Base-by-base conservation (phyloP, 2,888 invertebrate species). In the Notodonta dromedarius region DNA sequence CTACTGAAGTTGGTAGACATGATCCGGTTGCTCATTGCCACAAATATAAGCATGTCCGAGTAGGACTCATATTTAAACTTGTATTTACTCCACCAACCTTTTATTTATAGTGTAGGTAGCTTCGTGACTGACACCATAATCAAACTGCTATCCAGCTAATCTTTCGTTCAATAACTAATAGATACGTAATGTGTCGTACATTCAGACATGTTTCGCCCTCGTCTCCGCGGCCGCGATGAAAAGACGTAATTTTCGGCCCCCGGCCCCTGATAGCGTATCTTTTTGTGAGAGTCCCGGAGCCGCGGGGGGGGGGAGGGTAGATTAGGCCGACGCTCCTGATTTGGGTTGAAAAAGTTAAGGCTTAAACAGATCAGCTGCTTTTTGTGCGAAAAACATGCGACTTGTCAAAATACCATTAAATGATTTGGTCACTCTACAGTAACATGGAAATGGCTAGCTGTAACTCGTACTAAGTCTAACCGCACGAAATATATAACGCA, bases 191-290 rank as follows among this genome's bases (percentile, higher is more conserved):
- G 50, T 16, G 16, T 11, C 50, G 50, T 11, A 9, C 1, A 8
- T 16, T 9, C 16, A 8, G 16, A 16, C 50, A 16, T 14, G 16
- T 16, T 3, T 8, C 14, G 16, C 39, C 40, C 44, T 6, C 42
- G 24, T 46, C 53, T n/a, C 46, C 53, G 58, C 60, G 60, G 44
- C 61, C 64, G 57, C 74, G 71, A 74, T 71, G 72, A 77, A 79
- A 74, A 73, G 68, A 68, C 76, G 72, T 72, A 74, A 77, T 76
- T 78, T 74, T 74, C 69, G 70, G 63, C 63, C 53, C 52, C 42
- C 53, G 69, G 68, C 56, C 65, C 51, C 61, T 58, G 72, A 70
- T 72, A 69, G 16, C 50, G 39, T 57, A 71, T 69, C 62, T 68
- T 59, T 61, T 62, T 65, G 69, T 71, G 54, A 42, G 40, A 12